A percentile compares a stretch with the other conserved stretches of the same genome.
Conservation (phyloP, 2,888 invertebrate species). For the Drosophila merina region DNA sequence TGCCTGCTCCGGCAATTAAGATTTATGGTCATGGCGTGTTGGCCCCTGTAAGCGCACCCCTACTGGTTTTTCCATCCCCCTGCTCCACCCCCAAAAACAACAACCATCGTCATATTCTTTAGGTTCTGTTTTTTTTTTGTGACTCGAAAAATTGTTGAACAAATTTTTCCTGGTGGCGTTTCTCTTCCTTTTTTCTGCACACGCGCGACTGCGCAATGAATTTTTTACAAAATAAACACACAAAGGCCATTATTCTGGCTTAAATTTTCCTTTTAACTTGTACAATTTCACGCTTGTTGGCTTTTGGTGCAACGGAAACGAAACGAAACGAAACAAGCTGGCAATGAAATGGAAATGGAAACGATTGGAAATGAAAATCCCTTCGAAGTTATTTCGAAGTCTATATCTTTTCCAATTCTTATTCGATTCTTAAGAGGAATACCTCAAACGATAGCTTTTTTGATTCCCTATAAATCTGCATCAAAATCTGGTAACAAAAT, state of each 20-base stretch:
- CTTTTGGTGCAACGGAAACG: slow-evolving; percentile 40
- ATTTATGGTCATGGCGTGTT: slow-evolving; percentile 76
- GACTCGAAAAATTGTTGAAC: slow-evolving; percentile 51
- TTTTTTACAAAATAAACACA: slow-evolving; percentile 2
- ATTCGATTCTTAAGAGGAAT: too few species aligned
- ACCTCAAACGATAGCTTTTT: too few species aligned
- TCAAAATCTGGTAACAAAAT: too few species aligned
- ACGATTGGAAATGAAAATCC: background rate
- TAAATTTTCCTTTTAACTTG: slow-evolving; percentile 60
- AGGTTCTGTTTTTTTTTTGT: slow-evolving; percentile 4
- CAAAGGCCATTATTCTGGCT: slow-evolving; percentile 22
- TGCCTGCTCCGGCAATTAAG: slow-evolving; percentile 74
- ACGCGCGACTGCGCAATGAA: slow-evolving; percentile 65
- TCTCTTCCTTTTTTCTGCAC: slow-evolving; percentile 34
- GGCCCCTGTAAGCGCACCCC: slow-evolving; percentile 49
- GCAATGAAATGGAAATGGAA: background rate
- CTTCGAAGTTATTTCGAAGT: too few species aligned
- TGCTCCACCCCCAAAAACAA: slow-evolving; percentile 14
- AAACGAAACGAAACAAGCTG: slow-evolving; percentile 18
- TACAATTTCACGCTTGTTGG: slow-evolving; percentile 69
- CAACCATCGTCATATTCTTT: slow-evolving; percentile 9
- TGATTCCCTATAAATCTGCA: too few species aligned
- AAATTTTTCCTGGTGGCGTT: slow-evolving; percentile 51
- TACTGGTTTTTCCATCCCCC: slow-evolving; percentile 17
- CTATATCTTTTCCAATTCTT: background rate